Percentiles rank a stretch among this genome's conserved stretches.
phyloP scores from a whole-genome alignment of 2,888 invertebrate genomes.

The Melieria omissa region DNA sequence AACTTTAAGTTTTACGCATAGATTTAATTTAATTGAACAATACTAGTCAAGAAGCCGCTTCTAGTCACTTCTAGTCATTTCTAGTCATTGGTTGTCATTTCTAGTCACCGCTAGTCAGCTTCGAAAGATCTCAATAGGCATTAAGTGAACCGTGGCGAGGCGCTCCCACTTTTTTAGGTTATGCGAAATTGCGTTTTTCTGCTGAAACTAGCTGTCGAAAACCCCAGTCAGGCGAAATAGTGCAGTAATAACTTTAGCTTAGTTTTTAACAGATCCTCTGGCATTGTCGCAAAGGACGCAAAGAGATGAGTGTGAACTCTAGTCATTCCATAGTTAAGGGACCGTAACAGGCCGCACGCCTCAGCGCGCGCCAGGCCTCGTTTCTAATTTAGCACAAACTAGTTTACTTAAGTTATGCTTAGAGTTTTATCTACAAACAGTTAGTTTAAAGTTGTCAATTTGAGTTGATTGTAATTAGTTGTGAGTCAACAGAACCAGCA shows the following conservation, averaged over 20 bases:
- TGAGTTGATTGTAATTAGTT: conserved; percentile 14
- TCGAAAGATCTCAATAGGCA: conserved; percentile 29
- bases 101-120: conserved; percentile 24
- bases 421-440: not conserved
- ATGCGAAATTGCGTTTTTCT: not conserved
- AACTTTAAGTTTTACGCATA: not conserved
- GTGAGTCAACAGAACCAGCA: conserved; percentile 24
- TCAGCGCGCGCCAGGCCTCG: conserved; percentile 7
- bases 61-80: conserved; percentile 23
- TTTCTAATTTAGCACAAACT: conserved; percentile 7
- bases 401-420: conserved; percentile 16
- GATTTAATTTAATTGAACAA: not conserved
- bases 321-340: conserved; percentile 54
- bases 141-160: too few species aligned
- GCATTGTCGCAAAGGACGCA: conserved; percentile 9
- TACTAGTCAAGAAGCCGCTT: conserved; percentile 29
- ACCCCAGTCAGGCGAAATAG: conserved; percentile 57
- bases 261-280: conserved; percentile 33
- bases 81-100: conserved; percentile 9
- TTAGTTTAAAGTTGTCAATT: conserved; percentile 6
- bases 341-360: not conserved
- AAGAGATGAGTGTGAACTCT: conserved; percentile 63
- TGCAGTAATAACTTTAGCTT: conserved; percentile 60
- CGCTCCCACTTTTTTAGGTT: conserved; percentile 7
- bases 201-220: too few species aligned